phyloP scores from a whole-genome alignment of 2,113 vertebrate genomes.

The Chlorodrepanis virens region DNA sequence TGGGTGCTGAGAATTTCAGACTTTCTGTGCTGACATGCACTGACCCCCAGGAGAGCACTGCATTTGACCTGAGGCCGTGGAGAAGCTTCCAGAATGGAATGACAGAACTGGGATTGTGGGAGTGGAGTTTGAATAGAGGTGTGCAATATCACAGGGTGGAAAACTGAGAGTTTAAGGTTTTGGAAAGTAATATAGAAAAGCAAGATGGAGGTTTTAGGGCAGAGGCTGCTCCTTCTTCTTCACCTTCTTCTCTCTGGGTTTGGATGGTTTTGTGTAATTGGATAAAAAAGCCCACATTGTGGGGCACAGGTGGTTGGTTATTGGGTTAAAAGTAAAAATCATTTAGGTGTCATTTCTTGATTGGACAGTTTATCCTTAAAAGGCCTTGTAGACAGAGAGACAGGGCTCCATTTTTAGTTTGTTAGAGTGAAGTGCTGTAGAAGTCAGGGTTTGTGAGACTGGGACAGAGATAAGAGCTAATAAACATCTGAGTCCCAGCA shows the following conservation, averaged over 20 bases:
- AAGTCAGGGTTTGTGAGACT: neutral
- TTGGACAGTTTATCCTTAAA: neutral
- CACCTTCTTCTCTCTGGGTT: neutral
- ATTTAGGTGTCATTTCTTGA: neutral
- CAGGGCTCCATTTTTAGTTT: neutral
- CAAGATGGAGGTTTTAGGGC: neutral
- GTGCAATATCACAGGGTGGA: neutral
- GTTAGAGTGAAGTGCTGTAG: neutral
- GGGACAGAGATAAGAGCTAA: neutral
- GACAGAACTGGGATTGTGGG: neutral
- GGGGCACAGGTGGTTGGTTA: accelerated
- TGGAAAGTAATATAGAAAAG: neutral
- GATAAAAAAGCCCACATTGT: neutral
- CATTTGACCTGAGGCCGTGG: neutral
- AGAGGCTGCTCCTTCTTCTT: neutral
- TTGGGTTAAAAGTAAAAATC: neutral
- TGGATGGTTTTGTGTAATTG: neutral
- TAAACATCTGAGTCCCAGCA: neutral
- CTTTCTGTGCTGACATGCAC: neutral
- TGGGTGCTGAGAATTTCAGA: neutral
- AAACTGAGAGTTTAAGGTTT: neutral
- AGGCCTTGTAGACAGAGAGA: neutral
- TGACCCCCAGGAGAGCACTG: neutral
- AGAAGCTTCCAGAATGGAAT: neutral
- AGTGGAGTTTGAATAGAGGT: neutral